A percentile compares a stretch with the other conserved stretches of the same genome.
These are phyloP conservation scores for Tonatia bakeri DNA, from an alignment of 2,113 vertebrate species.

Conservation along the genomic window DNA sequence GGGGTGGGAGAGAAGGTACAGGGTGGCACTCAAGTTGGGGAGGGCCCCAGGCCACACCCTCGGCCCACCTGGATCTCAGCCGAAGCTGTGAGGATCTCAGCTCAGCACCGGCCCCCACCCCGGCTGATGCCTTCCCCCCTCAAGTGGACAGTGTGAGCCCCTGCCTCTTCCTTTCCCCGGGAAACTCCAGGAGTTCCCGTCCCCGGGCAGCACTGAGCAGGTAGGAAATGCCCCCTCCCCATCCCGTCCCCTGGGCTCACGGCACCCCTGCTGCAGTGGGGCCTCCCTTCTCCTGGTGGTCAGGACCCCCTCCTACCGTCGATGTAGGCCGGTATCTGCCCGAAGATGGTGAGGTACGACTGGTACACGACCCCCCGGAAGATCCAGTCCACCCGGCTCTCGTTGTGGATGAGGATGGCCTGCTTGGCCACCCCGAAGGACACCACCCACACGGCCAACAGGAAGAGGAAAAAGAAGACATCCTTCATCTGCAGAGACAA, in stretches of 20 bases:
- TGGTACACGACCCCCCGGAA: constrained; percentile 92
- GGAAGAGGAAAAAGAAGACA: constrained; percentile 98
- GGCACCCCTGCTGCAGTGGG: background rate
- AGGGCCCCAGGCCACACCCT: background rate
- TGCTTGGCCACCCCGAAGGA: constrained; percentile 97
- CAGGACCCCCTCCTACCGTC: constrained; percentile 80
- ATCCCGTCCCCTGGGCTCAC: background rate
- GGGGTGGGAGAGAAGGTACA: rapidly evolving
- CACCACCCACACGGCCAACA: constrained; percentile 96
- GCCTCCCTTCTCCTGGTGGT: background rate
- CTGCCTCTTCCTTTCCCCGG: background rate
- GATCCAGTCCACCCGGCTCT: constrained; percentile 91
- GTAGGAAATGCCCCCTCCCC: too few species aligned
- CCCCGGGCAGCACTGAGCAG: background rate
- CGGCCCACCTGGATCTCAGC: background rate
- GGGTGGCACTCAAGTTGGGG: too few species aligned
- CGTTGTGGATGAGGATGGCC: constrained; percentile 95
- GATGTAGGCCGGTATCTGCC: constrained; percentile 89
- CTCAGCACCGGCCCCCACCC: background rate
- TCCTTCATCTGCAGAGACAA: constrained; percentile 90
- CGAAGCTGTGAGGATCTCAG: rapidly evolving
- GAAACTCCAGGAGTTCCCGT: rapidly evolving
- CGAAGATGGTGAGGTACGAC: constrained; percentile 95
- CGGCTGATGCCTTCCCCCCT: background rate
- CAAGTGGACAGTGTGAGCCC: rapidly evolving